Evolutionary conservation across 1,140 invertebrate species (phyloP).

Genomic region (Sycobia sp.): DNA sequence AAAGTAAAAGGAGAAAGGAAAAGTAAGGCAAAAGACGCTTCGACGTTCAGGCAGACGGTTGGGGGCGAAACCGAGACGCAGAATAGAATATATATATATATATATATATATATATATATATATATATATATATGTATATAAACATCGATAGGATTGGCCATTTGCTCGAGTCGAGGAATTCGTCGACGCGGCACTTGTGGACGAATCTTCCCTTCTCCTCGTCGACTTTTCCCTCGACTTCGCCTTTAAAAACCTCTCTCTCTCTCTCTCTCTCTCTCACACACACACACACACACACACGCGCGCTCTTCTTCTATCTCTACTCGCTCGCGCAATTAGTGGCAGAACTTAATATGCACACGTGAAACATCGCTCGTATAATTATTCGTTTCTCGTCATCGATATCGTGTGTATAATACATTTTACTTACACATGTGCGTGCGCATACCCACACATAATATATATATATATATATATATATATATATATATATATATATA

Average conservation of each 20-base stretch:
- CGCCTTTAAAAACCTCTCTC: no score
- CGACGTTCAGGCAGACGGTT: slow-evolving; percentile 44
- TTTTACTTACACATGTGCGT: no score
- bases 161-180: slow-evolving; percentile 56
- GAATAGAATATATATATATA: slow-evolving; percentile 48
- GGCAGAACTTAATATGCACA: no score
- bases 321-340: no score
- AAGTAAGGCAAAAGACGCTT: slow-evolving; percentile 39
- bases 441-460: no score
- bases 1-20: background rate
- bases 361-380: no score
- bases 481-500: no score
- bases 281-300: background rate
- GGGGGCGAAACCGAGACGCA: slow-evolving; percentile 49
- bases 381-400: no score
- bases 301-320: background rate
- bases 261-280: background rate
- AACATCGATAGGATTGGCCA: slow-evolving; percentile 52
- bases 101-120: slow-evolving; percentile 35
- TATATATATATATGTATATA: no score
- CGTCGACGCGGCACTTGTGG: slow-evolving; percentile 54
- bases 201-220: slow-evolving; percentile 39
- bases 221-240: slow-evolving; percentile 22
- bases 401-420: no score
- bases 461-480: no score